phyloP scores from a whole-genome alignment of 1,140 invertebrate species.

The Eriocheir sinensis region DNA sequence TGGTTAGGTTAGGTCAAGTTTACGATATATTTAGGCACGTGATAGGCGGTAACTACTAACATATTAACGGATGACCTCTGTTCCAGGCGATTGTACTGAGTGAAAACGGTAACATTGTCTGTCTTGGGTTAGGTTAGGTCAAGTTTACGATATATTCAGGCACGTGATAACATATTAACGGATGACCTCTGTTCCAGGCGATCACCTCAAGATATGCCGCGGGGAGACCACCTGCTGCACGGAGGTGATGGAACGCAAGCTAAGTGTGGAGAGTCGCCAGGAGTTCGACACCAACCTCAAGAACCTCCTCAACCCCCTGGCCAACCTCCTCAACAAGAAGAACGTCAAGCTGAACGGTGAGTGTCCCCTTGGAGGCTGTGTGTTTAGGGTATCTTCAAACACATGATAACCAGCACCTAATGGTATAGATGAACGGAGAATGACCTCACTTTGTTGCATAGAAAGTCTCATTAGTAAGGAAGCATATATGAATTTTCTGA shows the following conservation, averaged over 20 bases:
- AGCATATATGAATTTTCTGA: too few species aligned
- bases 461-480: too few species aligned
- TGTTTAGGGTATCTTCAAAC: too few species aligned
- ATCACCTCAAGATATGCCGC: constrained; percentile 81
- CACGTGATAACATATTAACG: background rate
- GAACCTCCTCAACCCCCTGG: constrained; percentile 80
- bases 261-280: constrained; percentile 81
- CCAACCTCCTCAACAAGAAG: constrained; percentile 80
- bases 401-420: too few species aligned
- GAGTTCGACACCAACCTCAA: constrained; percentile 81
- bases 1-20: background rate
- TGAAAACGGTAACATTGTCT: too few species aligned
- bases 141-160: background rate
- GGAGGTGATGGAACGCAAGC: constrained; percentile 82
- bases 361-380: constrained; percentile 47
- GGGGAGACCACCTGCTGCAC: constrained; percentile 82
- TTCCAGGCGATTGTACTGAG: too few species aligned
- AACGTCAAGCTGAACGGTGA: constrained; percentile 82
- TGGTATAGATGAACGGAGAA: too few species aligned
- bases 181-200: constrained; percentile 79
- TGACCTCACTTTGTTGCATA: too few species aligned
- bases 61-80: background rate
- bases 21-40: background rate
- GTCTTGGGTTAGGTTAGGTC: background rate
- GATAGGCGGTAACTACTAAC: too few species aligned